Percentiles rank a stretch among this genome's conserved stretches.
phyloP scores from a whole-genome alignment of 1,140 invertebrate species.

The Brachionus sp. region DNA sequence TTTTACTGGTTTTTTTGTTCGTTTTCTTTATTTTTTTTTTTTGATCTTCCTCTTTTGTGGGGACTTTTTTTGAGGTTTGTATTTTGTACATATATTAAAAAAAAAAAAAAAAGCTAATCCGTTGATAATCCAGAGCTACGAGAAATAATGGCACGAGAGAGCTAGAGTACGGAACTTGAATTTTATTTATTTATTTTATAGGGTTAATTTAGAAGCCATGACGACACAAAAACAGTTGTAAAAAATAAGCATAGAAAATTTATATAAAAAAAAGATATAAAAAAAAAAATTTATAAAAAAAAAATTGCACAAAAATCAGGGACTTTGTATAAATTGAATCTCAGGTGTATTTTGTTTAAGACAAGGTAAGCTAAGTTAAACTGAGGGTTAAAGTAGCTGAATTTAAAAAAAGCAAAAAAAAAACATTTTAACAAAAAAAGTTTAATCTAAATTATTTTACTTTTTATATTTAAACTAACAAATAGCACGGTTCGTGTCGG shows the following conservation, averaged over 20 bases:
- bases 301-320: background rate
- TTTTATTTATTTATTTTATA: slow-evolving; percentile 3
- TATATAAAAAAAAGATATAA: background rate
- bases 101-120: background rate
- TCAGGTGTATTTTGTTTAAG: background rate
- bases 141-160: background rate
- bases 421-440: background rate
- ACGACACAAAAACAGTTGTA: background rate
- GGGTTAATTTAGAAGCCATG: background rate
- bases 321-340: background rate
- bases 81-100: background rate
- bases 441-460: background rate
- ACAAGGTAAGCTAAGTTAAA: background rate
- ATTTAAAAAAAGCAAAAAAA: background rate
- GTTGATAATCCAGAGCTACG: background rate
- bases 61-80: background rate
- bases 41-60: background rate
- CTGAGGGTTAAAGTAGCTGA: background rate
- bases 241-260: background rate
- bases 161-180: background rate
- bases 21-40: slow-evolving; percentile 16
- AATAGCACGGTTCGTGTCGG: background rate
- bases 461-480: background rate
- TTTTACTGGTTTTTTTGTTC: slow-evolving; percentile 42
- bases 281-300: background rate